Conservation (phyloP, 2,888 invertebrate genomes). For the Ophonus ardosiacus region DNA sequence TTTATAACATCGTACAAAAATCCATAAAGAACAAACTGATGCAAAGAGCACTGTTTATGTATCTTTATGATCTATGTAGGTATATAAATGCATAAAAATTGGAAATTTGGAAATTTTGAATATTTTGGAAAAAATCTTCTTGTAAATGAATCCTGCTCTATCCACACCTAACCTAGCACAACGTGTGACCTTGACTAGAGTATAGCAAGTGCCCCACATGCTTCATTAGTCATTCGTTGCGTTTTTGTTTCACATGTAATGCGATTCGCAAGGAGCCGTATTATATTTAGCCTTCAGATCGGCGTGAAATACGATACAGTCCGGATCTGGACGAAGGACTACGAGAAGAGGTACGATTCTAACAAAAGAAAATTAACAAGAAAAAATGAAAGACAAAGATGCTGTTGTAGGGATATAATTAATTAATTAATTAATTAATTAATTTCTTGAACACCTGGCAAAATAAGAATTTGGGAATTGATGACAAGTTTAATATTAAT, state of each 20-base stretch:
- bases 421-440: too few species aligned
- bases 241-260: slow-evolving; percentile 41
- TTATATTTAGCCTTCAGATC: slow-evolving; percentile 44
- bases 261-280: slow-evolving; percentile 10
- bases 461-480: slow-evolving; percentile 3
- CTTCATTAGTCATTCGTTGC: slow-evolving; percentile 35
- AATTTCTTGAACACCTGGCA: slow-evolving; percentile 14
- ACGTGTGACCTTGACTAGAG: slow-evolving; percentile 3
- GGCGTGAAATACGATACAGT: slow-evolving; percentile 22
- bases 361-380: slow-evolving; percentile 16
- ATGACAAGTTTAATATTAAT: slow-evolving; percentile 17
- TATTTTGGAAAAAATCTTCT: too few species aligned
- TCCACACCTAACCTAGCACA: not conserved
- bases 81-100: too few species aligned
- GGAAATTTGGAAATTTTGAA: too few species aligned
- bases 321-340: slow-evolving; percentile 1
- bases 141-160: not conserved
- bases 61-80: too few species aligned
- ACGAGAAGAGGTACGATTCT: not conserved
- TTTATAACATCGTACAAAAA: too few species aligned
- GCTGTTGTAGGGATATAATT: slow-evolving; percentile 23
- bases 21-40: too few species aligned
- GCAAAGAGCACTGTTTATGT: too few species aligned
- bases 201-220: slow-evolving; percentile 5
- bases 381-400: slow-evolving; percentile 16